These are phyloP conservation scores for Carassius auratus DNA, from an alignment of 2,113 vertebrate species.

Conservation along the genomic window DNA sequence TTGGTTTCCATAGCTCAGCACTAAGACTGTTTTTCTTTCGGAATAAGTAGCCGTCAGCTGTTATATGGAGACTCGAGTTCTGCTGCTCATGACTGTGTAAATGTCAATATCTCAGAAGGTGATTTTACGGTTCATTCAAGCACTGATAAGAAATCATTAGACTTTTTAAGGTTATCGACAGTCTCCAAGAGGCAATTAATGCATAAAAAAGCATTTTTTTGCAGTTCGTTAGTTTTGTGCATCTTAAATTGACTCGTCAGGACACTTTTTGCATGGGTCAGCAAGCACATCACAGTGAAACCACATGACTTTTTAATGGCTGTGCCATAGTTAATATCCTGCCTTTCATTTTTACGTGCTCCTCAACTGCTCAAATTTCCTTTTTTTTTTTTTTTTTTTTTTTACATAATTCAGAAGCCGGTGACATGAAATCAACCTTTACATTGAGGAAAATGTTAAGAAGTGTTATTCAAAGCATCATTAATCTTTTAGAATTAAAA, in stretches of 20 bases:
- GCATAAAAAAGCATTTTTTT: slow-evolving; percentile 74
- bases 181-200: slow-evolving; percentile 72
- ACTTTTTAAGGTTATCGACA: slow-evolving; percentile 77
- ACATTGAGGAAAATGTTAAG: background rate
- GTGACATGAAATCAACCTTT: background rate
- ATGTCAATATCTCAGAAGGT: slow-evolving; percentile 83
- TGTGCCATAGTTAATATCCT: slow-evolving; percentile 46
- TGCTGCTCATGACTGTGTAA: slow-evolving; percentile 76
- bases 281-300: slow-evolving; percentile 65
- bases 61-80: slow-evolving; percentile 66
- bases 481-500: slow-evolving; percentile 49
- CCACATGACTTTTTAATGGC: slow-evolving; percentile 51
- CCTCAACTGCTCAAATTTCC: background rate
- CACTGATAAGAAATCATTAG: slow-evolving; percentile 80
- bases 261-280: slow-evolving; percentile 73
- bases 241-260: slow-evolving; percentile 78
- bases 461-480: slow-evolving; percentile 25
- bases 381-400: slow-evolving; percentile 36
- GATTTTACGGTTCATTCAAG: slow-evolving; percentile 81
- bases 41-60: slow-evolving; percentile 68
- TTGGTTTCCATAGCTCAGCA: slow-evolving; percentile 72
- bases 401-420: slow-evolving; percentile 19
- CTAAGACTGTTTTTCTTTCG: slow-evolving; percentile 62
- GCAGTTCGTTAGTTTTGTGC: slow-evolving; percentile 74
- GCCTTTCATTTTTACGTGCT: slow-evolving; percentile 50